Percentiles rank a stretch among this genome's conserved stretches.
Evolutionary conservation across 1,140 invertebrate species (phyloP).

Genomic region (Dreissena polymorpha): DNA sequence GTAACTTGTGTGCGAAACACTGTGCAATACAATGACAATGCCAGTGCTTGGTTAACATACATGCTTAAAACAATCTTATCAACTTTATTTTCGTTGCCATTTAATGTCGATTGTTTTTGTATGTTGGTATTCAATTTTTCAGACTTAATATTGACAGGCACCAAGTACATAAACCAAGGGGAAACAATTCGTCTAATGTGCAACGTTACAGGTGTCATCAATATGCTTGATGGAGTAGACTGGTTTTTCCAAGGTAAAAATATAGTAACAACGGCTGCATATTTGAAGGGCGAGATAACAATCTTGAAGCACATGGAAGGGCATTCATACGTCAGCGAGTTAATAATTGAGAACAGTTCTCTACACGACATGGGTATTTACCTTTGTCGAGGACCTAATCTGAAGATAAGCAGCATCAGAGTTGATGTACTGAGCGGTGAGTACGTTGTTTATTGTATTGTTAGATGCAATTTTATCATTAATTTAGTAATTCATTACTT

Average conservation of each 20-base stretch:
- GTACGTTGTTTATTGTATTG: background rate
- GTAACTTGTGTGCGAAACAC: background rate
- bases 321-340: slow-evolving; percentile 28
- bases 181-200: slow-evolving; percentile 17
- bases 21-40: background rate
- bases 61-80: background rate
- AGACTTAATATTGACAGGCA: slow-evolving; percentile 27
- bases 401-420: slow-evolving; percentile 13
- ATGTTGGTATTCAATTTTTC: slow-evolving; percentile 10
- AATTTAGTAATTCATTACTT: background rate
- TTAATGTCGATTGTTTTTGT: background rate
- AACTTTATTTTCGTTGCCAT: background rate
- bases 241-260: slow-evolving; percentile 45
- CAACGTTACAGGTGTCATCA: slow-evolving; percentile 19
- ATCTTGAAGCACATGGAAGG: slow-evolving; percentile 20
- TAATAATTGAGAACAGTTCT: slow-evolving; percentile 32
- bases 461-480: background rate
- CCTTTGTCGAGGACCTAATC: slow-evolving; percentile 24
- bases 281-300: slow-evolving; percentile 9
- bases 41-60: background rate
- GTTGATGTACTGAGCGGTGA: slow-evolving; percentile 38
- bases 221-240: slow-evolving; percentile 25
- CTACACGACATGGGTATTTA: slow-evolving; percentile 31
- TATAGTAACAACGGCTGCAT: slow-evolving; percentile 8
- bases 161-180: slow-evolving; percentile 29